Base-by-base conservation (phyloP, 2,113 vertebrate species). In the Clinocottus analis region DNA sequence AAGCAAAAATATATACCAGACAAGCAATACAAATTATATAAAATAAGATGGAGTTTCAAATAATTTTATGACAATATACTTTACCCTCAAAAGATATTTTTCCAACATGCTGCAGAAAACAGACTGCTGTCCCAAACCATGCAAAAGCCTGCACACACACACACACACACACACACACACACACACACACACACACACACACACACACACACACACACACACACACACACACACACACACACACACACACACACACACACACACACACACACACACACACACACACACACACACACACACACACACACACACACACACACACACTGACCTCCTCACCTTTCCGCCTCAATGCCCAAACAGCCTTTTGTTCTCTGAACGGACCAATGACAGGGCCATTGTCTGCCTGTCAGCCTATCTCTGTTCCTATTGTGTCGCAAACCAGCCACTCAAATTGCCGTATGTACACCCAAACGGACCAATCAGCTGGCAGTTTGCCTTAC, bases 311-410 rank as follows among this genome's bases (percentile, higher is more conserved):
- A 37, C 49, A 49, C 64, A 56, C 58, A 77, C 72, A 59, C 82
- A 58, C 76, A 1, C 27, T 66, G 59, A 79, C 86, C 86, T 75
- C 56, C 29, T 78, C 72, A 89, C 72, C 85, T 83, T 85, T 87
- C 80, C 21, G 43, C 86, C 71, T 85, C 55, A 3, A 10, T 43
- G 85, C 79, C 51, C 86, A 61, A 35, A 77, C 55, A 19, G 55
- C 25, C 86, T 75, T 87, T 83, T 91, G 86, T 89, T 82, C 55
- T 72, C 55, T 66, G 3, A 65, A 19, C 23, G 4, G 69, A 75
- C 81, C 84, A 81, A 86, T 86, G 74, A 83, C 76, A 68, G 9
- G 14, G 3, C 72, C 4, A 31, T 69, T 87, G 80, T 82, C 53
- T 14, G 6, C 7, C 69, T n/a, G 37, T 65, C 80, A 25, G 35